Evolutionary conservation across 2,888 invertebrate species (phyloP), one percentile per base, ranked within the genome.

Genomic region (Hirtodrosophila cameraria): DNA sequence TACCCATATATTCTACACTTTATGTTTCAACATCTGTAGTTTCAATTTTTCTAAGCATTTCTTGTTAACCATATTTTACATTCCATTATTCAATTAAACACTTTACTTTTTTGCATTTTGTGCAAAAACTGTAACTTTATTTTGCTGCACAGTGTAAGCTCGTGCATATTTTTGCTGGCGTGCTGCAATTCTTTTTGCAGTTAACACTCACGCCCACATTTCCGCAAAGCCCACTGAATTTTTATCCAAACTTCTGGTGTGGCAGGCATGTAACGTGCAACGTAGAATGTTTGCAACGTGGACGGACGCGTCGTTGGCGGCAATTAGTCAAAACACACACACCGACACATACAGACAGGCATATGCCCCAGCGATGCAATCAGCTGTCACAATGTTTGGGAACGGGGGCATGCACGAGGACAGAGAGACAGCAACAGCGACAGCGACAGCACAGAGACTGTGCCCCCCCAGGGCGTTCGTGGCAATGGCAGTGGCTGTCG

Each of bases 331-430:
- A 43, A 36, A 20, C 36, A 33, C 13, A 36, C 7, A 30, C 31
- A 30, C 28, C 41, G 33, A 15, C 48, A 41, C 55, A 27, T n/a
- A 11, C n/a, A 16, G 9, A 13, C 12, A 28, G 16, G 28, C 23
- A 61, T 41, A 45, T 38, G 20, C 52, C 57, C 12, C 30, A 12
- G 49, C 62, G 70, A 76, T 79, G 80, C 80, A 73, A 79, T 76
- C 80, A 74, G 80, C 67, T 80, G 77, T 79, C 80, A 77, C 65
- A 83, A 76, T 83, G 83, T 83, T 76, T 83, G 83, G 28, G 71
- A 63, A 58, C 33, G 23, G 49, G 49, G 42, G 23, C 20, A 18
- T 39, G 50, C 23, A 16, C 31, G 30, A 2, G 2, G 16, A 11
- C 20, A 12, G 15, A 15, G 27, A 16, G 35, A 8, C n/a, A n/a